phyloP scores from a whole-genome alignment of 1,140 invertebrate species.

The Drosophila littoralis region DNA sequence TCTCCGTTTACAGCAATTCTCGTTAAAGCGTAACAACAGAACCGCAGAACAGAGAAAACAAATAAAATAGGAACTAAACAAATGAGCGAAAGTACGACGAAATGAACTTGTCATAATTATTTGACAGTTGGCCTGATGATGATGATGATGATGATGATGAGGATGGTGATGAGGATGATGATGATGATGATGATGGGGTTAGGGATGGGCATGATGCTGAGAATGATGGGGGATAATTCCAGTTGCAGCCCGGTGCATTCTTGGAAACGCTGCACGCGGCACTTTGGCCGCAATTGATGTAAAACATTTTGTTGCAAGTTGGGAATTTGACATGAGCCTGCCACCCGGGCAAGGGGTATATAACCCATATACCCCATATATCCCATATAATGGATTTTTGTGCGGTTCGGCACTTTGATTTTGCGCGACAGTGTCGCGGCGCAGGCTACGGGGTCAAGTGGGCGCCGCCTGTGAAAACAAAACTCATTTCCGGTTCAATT shows the following conservation, averaged over 20 bases:
- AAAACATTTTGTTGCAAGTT: slow-evolving; percentile 65
- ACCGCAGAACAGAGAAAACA: slow-evolving; percentile 40
- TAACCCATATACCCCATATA: neutral
- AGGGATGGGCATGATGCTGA: neutral
- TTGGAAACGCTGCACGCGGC: slow-evolving; percentile 38
- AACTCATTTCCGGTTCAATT: slow-evolving; percentile 79
- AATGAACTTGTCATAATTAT: slow-evolving; percentile 83
- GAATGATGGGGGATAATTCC: slow-evolving; percentile 5
- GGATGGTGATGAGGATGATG: slow-evolving; percentile 1
- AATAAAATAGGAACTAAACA: slow-evolving; percentile 57
- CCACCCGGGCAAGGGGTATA: slow-evolving; percentile 16
- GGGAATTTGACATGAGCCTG: slow-evolving; percentile 23
- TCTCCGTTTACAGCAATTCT: slow-evolving; percentile 72
- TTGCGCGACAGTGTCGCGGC: slow-evolving; percentile 50
- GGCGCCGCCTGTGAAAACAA: slow-evolving; percentile 76
- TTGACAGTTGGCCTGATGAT: slow-evolving; percentile 73
- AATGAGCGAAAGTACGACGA: slow-evolving; percentile 79
- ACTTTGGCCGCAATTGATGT: slow-evolving; percentile 67
- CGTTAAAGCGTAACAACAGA: slow-evolving; percentile 51
- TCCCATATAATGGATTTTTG: slow-evolving; percentile 5
- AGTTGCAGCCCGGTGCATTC: slow-evolving; percentile 14
- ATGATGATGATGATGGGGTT: slow-evolving; percentile 2
- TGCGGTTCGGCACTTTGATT: slow-evolving; percentile 68
- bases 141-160: slow-evolving; percentile 50
- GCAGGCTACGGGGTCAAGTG: slow-evolving; percentile 70